phyloP scores from a whole-genome alignment of 2,113 vertebrate species.

The Rhea pennata region DNA sequence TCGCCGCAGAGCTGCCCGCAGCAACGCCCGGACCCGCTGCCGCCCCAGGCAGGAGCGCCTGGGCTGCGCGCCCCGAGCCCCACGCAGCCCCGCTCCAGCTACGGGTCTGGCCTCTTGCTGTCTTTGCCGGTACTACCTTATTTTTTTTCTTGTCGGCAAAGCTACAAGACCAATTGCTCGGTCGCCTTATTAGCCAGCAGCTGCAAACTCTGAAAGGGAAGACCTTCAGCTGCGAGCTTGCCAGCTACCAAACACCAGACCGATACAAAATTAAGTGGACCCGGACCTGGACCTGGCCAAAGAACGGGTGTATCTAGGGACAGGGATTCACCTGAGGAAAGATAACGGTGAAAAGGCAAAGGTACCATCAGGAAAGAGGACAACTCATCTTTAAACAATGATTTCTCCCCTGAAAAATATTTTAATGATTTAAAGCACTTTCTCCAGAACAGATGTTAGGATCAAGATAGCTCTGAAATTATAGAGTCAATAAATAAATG shows the following conservation, averaged over 20 bases:
- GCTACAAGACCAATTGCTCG: background rate
- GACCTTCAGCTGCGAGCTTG: background rate
- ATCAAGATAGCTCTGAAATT: background rate
- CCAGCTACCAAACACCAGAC: background rate
- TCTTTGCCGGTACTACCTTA: background rate
- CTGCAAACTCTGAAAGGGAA: background rate
- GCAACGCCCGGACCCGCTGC: no score
- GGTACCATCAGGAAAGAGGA: background rate
- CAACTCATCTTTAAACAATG: background rate
- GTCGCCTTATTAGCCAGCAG: background rate
- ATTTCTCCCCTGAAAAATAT: background rate
- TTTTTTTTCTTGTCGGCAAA: background rate
- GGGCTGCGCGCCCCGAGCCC: background rate
- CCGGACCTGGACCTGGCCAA: background rate
- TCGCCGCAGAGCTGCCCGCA: background rate
- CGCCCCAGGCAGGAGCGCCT: no score
- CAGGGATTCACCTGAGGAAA: background rate
- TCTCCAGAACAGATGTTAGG: background rate
- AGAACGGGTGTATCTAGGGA: background rate
- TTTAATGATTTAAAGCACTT: background rate
- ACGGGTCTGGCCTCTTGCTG: background rate
- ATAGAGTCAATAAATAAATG: slow-evolving; percentile 22
- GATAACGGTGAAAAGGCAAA: background rate
- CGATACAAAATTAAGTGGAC: fast-evolving
- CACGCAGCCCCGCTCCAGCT: background rate